Conservation (phyloP, 2,113 vertebrate genomes). For the Pipra filicauda region DNA sequence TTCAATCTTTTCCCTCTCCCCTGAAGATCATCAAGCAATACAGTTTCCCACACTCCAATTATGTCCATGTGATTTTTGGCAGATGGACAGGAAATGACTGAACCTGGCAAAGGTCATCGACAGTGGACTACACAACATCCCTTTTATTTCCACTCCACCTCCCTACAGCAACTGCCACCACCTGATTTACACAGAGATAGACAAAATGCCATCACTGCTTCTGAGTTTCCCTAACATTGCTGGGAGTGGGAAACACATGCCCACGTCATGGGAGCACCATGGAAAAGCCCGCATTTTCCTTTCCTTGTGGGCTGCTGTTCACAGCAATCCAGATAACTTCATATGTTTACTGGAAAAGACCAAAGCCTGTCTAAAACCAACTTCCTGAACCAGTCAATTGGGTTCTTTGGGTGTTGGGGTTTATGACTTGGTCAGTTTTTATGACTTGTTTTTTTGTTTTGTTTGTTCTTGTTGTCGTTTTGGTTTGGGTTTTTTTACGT, state of each 20-base stretch:
- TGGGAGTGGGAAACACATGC: conserved; percentile 28
- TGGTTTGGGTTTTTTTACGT: neutral
- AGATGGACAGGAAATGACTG: conserved; percentile 86
- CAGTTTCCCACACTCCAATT: conserved; percentile 82
- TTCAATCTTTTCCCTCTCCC: conserved; percentile 56
- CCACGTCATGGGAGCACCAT: conserved; percentile 58
- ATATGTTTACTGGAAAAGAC: conserved; percentile 45
- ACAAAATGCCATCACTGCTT: conserved; percentile 61
- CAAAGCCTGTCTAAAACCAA: conserved; percentile 28
- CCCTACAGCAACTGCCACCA: conserved; percentile 15
- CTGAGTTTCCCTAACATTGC: conserved; percentile 31
- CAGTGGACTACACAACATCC: conserved; percentile 63
- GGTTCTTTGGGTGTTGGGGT: neutral
- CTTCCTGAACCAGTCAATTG: conserved; percentile 59
- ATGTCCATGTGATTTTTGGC: conserved; percentile 86
- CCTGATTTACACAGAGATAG: conserved; percentile 64
- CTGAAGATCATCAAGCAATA: conserved; percentile 66
- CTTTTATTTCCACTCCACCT: conserved; percentile 62
- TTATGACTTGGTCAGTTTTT: neutral
- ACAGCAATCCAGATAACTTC: conserved; percentile 45
- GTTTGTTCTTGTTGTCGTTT: too few relatives aligned
- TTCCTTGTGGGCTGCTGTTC: neutral
- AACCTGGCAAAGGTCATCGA: conserved; percentile 72
- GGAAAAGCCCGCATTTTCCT: conserved; percentile 44
- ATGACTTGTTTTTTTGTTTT: neutral